phyloP scores from a whole-genome alignment of 2,113 vertebrate genomes.

The Nothocercus nigrocapillus region DNA sequence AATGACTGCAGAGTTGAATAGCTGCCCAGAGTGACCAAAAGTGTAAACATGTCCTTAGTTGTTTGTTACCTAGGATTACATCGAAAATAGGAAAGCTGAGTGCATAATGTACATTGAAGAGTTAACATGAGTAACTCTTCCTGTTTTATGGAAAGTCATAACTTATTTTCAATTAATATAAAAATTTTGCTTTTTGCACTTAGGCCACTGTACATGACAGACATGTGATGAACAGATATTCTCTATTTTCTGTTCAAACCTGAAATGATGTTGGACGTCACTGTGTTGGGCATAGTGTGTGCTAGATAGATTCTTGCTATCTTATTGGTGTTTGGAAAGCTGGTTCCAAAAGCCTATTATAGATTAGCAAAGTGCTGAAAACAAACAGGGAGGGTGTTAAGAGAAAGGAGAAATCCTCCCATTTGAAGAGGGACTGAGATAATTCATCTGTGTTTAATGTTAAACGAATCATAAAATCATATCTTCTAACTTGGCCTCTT shows the following conservation, averaged over 20 bases:
- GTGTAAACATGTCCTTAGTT: not conserved
- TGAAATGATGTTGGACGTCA: not conserved
- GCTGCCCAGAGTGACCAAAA: not conserved
- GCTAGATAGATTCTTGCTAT: not conserved
- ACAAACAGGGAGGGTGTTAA: not conserved
- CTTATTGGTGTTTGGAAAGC: not conserved
- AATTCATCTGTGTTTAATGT: not conserved
- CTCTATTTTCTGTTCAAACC: not conserved
- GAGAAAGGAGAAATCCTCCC: not conserved
- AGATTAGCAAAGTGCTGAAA: not conserved
- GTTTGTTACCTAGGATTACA: not conserved
- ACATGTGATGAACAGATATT: no score
- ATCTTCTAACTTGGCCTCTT: not conserved
- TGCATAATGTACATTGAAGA: not conserved
- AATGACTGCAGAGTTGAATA: not conserved
- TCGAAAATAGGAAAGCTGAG: not conserved
- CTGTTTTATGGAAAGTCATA: not conserved
- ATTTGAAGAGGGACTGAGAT: not conserved
- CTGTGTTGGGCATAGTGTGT: not conserved
- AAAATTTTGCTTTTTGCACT: not conserved
- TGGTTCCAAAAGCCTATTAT: not conserved
- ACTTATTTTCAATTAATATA: not conserved
- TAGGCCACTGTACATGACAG: accelerated
- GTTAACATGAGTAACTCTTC: not conserved
- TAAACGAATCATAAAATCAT: not conserved